phyloP scores from a whole-genome alignment of 2,888 invertebrate species.

The Tenthredo scrophulariae region DNA sequence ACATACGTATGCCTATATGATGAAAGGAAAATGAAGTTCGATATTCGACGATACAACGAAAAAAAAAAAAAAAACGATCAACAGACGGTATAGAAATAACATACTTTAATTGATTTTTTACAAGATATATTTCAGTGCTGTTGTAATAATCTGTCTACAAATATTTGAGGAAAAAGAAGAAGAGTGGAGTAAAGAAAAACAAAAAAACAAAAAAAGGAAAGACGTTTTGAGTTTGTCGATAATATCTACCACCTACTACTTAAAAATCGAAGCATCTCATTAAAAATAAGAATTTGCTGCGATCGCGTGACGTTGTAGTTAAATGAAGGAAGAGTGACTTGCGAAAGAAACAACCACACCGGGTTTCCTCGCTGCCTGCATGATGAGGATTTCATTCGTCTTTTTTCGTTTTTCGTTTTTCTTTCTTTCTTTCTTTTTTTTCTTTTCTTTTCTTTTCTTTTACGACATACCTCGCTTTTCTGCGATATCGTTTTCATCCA shows the following conservation, averaged over 20 bases:
- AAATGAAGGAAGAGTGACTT: constrained; percentile 5
- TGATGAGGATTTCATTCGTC: constrained; percentile 6
- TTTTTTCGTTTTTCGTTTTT: neutral
- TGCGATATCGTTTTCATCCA: constrained; percentile 17
- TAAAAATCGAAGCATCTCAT: neutral
- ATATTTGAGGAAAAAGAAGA: neutral
- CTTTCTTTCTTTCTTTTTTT: neutral
- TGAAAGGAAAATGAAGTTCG: neutral
- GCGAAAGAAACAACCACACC: neutral
- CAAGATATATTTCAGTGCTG: no score
- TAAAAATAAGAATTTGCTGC: constrained; percentile 10
- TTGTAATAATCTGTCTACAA: no score
- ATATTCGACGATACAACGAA: neutral
- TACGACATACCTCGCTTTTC: neutral
- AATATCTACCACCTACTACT: no score
- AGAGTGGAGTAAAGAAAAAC: neutral
- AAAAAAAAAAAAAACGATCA: neutral
- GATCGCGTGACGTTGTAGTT: neutral
- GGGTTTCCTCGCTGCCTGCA: neutral
- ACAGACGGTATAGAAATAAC: neutral
- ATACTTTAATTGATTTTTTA: neutral
- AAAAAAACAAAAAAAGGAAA: neutral
- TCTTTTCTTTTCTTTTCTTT: neutral
- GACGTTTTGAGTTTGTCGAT: no score
- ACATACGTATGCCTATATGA: neutral